Percentiles rank a stretch among this genome's conserved stretches.
phyloP scores from a whole-genome alignment of 2,888 invertebrate genomes.

The Cerceris rybyensis region DNA sequence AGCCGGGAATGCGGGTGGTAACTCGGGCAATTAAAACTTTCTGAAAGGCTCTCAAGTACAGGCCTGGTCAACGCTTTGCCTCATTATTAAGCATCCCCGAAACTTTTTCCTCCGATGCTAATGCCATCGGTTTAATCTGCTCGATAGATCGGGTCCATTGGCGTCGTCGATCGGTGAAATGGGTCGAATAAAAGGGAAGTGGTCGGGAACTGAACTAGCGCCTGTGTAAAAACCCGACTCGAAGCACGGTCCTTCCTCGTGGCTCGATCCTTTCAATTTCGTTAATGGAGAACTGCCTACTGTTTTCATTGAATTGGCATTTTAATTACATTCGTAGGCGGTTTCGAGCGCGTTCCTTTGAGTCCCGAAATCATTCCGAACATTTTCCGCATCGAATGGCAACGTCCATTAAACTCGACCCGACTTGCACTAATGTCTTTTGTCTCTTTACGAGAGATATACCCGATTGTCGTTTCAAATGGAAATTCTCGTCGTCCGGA shows the following conservation, averaged over 20 bases:
- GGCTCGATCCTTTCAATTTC: slow-evolving; percentile 17
- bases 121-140: slow-evolving; percentile 18
- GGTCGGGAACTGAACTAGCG: not conserved
- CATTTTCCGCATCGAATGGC: not conserved
- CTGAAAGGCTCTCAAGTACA: slow-evolving; percentile 44
- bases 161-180: slow-evolving; percentile 6
- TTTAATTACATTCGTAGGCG: slow-evolving; percentile 22
- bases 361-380: not conserved
- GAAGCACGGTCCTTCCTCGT: not conserved
- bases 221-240: not conserved
- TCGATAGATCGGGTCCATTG: not conserved
- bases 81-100: slow-evolving; percentile 44
- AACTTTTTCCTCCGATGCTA: slow-evolving; percentile 39
- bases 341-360: slow-evolving; percentile 7
- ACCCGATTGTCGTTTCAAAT: not conserved
- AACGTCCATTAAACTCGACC: not conserved
- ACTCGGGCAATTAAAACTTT: slow-evolving; percentile 73
- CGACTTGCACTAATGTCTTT: not conserved
- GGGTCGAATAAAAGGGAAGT: not conserved
- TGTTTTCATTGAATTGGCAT: slow-evolving; percentile 7
- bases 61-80: slow-evolving; percentile 25
- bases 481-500: not conserved
- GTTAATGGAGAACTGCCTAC: slow-evolving; percentile 17
- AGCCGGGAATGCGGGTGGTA: slow-evolving; percentile 47
- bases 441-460: not conserved